Evolutionary conservation across 1,140 invertebrate genomes (phyloP).

Genomic region (Macrobrachium rosenbergii): DNA sequence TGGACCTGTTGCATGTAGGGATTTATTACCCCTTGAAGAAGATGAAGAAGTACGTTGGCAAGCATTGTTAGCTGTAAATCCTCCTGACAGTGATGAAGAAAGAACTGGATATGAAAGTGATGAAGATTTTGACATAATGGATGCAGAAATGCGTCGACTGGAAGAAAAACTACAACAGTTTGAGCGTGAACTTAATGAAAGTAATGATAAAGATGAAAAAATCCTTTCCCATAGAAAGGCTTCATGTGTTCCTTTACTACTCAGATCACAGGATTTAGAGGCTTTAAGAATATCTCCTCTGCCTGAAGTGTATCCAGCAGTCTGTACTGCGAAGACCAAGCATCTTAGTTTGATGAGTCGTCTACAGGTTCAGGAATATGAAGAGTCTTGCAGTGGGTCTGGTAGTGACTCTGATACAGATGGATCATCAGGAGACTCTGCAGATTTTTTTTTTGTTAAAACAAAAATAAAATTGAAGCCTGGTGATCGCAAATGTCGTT

Average conservation of each 20-base stretch:
- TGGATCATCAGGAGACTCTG: slow-evolving; percentile 48
- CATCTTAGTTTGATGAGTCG: slow-evolving; percentile 64
- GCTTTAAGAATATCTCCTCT: slow-evolving; percentile 35
- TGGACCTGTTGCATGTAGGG: slow-evolving; percentile 58
- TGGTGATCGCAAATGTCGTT: slow-evolving; percentile 57
- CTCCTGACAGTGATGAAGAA: slow-evolving; percentile 51
- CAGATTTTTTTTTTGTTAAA: slow-evolving; percentile 62
- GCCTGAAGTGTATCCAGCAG: slow-evolving; percentile 51
- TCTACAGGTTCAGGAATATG: slow-evolving; percentile 46
- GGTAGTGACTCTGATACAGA: slow-evolving; percentile 51
- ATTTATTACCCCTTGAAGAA: slow-evolving; percentile 61
- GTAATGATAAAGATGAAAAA: neutral
- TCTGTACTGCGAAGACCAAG: slow-evolving; percentile 52
- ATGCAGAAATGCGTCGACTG: slow-evolving; percentile 62
- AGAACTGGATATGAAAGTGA: slow-evolving; percentile 55
- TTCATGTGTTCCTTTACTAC: neutral
- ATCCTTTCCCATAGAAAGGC: neutral
- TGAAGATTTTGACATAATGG: slow-evolving; percentile 64
- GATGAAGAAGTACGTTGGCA: slow-evolving; percentile 59
- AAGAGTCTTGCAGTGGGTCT: slow-evolving; percentile 41
- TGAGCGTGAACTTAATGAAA: slow-evolving; percentile 50
- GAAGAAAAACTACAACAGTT: slow-evolving; percentile 64
- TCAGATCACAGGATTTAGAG: slow-evolving; percentile 25
- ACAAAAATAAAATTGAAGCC: slow-evolving; percentile 59
- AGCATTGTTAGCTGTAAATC: slow-evolving; percentile 37